phyloP scores from a whole-genome alignment of 2,113 vertebrate genomes.

The Crotalus viridis region DNA sequence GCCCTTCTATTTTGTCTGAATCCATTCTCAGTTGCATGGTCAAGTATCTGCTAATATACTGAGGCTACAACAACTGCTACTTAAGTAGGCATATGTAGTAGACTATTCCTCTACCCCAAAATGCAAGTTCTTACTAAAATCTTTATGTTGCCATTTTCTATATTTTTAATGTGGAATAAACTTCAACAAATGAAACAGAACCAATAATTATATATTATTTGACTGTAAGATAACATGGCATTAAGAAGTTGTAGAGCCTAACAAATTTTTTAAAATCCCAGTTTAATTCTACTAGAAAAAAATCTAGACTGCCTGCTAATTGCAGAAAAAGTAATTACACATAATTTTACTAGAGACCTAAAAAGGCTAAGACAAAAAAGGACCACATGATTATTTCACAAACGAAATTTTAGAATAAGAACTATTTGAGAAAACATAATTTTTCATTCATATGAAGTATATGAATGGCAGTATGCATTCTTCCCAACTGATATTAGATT shows the following conservation, averaged over 20 bases:
- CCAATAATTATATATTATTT: not conserved
- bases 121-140: not conserved
- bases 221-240: not conserved
- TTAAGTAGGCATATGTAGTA: not conserved
- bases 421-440: not conserved
- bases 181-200: not conserved
- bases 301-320: not conserved
- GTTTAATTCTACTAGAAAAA: not conserved
- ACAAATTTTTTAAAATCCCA: not conserved
- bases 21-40: not conserved
- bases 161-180: not conserved
- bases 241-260: not conserved
- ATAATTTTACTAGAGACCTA: not conserved
- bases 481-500: not conserved
- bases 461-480: not conserved
- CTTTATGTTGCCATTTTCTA: not conserved
- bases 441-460: not conserved
- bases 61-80: not conserved
- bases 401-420: not conserved
- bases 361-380: not conserved
- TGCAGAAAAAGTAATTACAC: not conserved
- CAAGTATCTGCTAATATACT: not conserved
- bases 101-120: not conserved
- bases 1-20: not conserved
- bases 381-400: not conserved